A percentile compares a stretch with the other conserved stretches of the same genome.
Conservation (phyloP, 2,888 invertebrate genomes). For the Plagodis pulveraria region DNA sequence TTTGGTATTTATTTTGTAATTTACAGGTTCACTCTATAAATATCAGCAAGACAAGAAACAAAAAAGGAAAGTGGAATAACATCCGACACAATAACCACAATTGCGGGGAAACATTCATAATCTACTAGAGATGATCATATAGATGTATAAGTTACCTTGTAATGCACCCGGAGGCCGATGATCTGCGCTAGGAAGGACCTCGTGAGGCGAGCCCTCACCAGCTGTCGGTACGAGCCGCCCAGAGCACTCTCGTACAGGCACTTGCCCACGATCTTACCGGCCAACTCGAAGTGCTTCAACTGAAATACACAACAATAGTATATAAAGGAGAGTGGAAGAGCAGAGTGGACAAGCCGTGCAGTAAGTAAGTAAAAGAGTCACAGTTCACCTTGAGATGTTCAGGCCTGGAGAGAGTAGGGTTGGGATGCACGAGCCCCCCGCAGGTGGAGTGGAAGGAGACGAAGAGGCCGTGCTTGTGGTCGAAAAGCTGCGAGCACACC, state of each 20-base stretch:
- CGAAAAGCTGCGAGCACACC: constrained; percentile 94
- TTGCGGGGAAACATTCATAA: too few species aligned
- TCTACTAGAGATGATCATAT: too few species aligned
- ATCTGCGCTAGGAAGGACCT: constrained; percentile 97
- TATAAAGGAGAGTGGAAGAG: too few species aligned
- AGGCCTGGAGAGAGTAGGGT: constrained; percentile 90
- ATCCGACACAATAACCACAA: too few species aligned
- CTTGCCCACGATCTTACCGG: constrained; percentile 97
- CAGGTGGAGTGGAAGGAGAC: constrained; percentile 94
- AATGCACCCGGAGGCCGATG: constrained; percentile 96
- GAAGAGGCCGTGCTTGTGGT: constrained; percentile 93
- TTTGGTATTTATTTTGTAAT: too few species aligned
- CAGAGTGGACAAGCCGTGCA: too few species aligned
- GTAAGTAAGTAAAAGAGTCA: neutral
- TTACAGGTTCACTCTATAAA: too few species aligned
- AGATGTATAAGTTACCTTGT: constrained; percentile 86
- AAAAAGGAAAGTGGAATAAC: too few species aligned
- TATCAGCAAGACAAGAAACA: too few species aligned
- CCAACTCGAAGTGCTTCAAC: constrained; percentile 95
- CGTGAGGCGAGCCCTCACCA: constrained; percentile 95
- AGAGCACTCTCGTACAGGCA: constrained; percentile 97
- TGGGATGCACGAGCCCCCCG: constrained; percentile 96
- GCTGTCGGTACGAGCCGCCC: constrained; percentile 94
- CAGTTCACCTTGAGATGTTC: constrained; percentile 86
- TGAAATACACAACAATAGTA: constrained; percentile 34